Evolutionary conservation across 1,140 invertebrate species (phyloP).

Genomic region (Zaprionus inermis): DNA sequence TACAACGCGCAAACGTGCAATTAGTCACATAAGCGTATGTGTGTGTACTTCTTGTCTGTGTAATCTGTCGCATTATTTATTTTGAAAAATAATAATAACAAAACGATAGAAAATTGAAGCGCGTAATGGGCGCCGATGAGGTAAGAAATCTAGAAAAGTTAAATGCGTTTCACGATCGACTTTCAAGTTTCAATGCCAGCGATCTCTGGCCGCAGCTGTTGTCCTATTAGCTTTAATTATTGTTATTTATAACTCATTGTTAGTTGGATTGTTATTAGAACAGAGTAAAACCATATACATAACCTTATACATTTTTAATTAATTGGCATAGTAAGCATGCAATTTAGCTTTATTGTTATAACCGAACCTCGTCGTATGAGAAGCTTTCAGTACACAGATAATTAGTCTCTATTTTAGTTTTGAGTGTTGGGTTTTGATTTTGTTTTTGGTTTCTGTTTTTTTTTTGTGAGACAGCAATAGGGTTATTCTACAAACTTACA

Average conservation of each 20-base stretch:
- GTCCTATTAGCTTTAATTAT: not conserved
- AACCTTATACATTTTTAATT: conserved; percentile 10
- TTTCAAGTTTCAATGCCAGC: conserved; percentile 26
- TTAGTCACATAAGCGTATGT: conserved; percentile 67
- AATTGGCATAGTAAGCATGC: conserved; percentile 50
- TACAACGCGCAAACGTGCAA: conserved; percentile 61
- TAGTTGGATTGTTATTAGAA: conserved; percentile 14
- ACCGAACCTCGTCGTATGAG: conserved; percentile 21
- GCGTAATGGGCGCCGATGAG: not conserved
- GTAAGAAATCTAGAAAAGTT: not conserved
- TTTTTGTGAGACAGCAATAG: conserved; percentile 36
- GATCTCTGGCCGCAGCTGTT: not conserved
- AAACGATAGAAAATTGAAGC: not conserved
- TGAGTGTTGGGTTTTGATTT: conserved; percentile 7
- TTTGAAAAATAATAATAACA: conserved; percentile 4
- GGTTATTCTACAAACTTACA: conserved; percentile 23
- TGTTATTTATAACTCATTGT: conserved; percentile 19
- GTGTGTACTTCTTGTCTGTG: conserved; percentile 7
- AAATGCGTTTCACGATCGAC: not conserved
- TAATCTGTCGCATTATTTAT: conserved; percentile 9
- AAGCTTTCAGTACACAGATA: conserved; percentile 1
- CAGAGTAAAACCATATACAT: not conserved
- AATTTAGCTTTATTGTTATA: conserved; percentile 32
- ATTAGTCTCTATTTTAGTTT: conserved; percentile 41
- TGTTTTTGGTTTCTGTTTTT: conserved; percentile 10